phyloP scores from a whole-genome alignment of 2,797 vertebrate genomes.

The Oryzias sinensis region DNA sequence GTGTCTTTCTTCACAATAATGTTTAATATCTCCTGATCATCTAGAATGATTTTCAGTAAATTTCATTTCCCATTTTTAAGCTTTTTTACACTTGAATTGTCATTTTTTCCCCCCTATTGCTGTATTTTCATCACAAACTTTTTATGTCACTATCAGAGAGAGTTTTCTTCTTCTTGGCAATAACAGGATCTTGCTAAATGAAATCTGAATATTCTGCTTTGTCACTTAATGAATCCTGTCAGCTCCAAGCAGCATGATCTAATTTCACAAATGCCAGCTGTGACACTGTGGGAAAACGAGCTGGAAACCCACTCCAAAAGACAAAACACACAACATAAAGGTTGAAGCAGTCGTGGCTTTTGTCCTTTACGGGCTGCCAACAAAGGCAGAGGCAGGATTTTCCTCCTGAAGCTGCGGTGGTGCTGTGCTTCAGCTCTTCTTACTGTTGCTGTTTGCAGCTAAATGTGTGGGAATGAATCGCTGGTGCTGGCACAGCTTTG shows the following conservation, averaged over 20 bases:
- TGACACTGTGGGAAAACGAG: too few relatives aligned
- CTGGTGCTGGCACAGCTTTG: background rate
- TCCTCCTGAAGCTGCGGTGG: background rate
- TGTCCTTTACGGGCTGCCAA: background rate
- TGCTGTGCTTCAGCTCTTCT: background rate
- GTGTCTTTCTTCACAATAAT: slow-evolving; percentile 6
- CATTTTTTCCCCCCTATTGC: too few relatives aligned
- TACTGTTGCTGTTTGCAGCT: background rate
- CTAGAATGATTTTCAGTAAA: background rate
- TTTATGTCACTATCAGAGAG: too few relatives aligned
- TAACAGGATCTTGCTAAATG: too few relatives aligned
- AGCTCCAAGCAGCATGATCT: too few relatives aligned
- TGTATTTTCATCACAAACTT: too few relatives aligned
- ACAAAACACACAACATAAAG: background rate
- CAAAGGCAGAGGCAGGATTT: background rate
- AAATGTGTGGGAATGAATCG: slow-evolving; percentile 14
- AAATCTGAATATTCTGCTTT: too few relatives aligned
- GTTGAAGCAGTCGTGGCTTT: background rate
- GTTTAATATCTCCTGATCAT: background rate
- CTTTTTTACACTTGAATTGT: too few relatives aligned
- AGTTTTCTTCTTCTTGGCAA: too few relatives aligned
- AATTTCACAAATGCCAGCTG: too few relatives aligned
- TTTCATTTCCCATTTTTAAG: background rate
- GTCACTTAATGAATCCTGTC: too few relatives aligned
- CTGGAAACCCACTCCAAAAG: too few relatives aligned